Evolutionary conservation across 2,888 invertebrate species (phyloP), one percentile per base, ranked within the genome.

Genomic region (Phasia obesa): DNA sequence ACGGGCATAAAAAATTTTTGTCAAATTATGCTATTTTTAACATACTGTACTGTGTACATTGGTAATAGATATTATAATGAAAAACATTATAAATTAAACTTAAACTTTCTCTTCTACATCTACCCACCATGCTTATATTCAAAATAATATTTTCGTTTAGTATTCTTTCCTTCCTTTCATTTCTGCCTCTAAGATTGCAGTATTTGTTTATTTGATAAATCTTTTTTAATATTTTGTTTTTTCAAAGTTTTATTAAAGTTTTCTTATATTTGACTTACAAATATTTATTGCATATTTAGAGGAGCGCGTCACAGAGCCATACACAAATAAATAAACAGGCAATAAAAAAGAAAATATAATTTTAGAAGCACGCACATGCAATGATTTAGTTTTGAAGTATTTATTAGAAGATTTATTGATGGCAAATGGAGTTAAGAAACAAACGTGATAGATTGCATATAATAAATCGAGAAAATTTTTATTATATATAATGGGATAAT

Each of bases 321-420:
- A 42, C 15, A 42, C 15, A 13, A 15, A n/a, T 42, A 13, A 38
- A 38, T 38, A 38, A 11, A 11, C 38, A 38, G 13, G 38, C 11
- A 38, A 38, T 38, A 13, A 38, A 42, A 11, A 42, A 13, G 13
- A 13, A 42, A 42, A 42, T 42, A 42, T n/a, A 13, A 27, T 5
- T 27, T 27, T 13, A 13, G 4, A 35, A 42, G 27, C 19, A 76
- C 53, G 67, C 35, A 38, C 31, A 44, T 69, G 62, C 60, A 77
- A 55, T 77, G 76, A 77, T 62, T 67, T 77, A 51, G 67, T 69
- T 77, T 62, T 69, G 67, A 76, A 76, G 76, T 77, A 77, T 77
- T 77, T 77, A 53, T 77, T 31, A 69, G 76, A 69, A 51, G 62
- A 76, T 76, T 76, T 77, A 77, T 77, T 69, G 76, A 69, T 55